A percentile compares a stretch with the other conserved stretches of the same genome.
phyloP scores from a whole-genome alignment of 2,888 invertebrate species.

The Oscheius sp. region DNA sequence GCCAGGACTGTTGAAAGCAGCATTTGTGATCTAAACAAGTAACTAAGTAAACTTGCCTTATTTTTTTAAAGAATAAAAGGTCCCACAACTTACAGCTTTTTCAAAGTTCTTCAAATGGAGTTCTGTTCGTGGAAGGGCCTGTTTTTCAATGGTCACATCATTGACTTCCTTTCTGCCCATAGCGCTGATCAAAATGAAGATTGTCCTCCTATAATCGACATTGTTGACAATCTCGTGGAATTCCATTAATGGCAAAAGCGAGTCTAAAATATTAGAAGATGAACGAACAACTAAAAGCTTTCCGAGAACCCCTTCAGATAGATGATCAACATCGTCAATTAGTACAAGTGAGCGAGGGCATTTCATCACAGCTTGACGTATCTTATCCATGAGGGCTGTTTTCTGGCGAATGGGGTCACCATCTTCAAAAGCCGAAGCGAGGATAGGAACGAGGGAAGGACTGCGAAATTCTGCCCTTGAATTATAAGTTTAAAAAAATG shows the following conservation, averaged over 20 bases:
- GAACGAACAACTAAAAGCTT: not conserved
- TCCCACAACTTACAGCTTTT: not conserved
- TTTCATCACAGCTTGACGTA: not conserved
- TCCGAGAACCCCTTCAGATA: conserved; percentile 12
- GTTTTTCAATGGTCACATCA: conserved; percentile 9
- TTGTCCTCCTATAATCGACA: conserved; percentile 11
- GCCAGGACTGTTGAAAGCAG: conserved; percentile 17
- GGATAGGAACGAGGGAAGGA: conserved; percentile 3
- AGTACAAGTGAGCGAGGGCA: conserved; percentile 17
- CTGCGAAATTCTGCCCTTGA: not conserved
- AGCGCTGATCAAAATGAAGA: conserved; percentile 16
- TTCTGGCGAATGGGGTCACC: not conserved
- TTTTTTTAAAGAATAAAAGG: too few relatives aligned
- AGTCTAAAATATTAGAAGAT: not conserved
- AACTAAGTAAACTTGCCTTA: not conserved
- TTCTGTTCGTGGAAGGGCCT: not conserved
- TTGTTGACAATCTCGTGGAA: conserved; percentile 21
- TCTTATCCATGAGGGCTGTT: not conserved
- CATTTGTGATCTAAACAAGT: not conserved
- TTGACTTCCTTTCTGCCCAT: conserved; percentile 9
- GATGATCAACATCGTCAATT: conserved; percentile 12
- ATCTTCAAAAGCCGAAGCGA: conserved; percentile 13
- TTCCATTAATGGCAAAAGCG: conserved; percentile 15
- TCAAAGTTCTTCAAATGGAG: conserved; percentile 13
- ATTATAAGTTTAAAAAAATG: too few relatives aligned